A percentile compares a stretch with the other conserved stretches of the same genome.
These are phyloP conservation scores for Melanotaenia maccullochi DNA, from an alignment of 2,797 vertebrate genomes.

Conservation along the genomic window DNA sequence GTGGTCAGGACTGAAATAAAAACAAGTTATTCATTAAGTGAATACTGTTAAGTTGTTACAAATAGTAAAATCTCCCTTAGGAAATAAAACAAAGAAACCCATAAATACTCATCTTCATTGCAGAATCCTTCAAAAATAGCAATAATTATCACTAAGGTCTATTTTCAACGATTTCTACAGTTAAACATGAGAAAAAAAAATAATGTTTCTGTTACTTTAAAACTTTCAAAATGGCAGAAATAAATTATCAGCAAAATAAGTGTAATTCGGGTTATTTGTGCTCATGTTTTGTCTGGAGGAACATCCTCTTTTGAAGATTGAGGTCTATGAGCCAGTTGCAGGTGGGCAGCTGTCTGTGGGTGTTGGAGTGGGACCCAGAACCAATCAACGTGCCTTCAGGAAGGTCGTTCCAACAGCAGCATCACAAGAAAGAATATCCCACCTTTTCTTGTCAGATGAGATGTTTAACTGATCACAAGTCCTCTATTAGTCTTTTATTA, in stretches of 20 bases:
- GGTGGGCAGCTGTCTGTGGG: conserved; percentile 21
- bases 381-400: conserved; percentile 7
- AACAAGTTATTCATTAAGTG: conserved; percentile 38
- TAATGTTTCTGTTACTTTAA: conserved; percentile 45
- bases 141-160: conserved; percentile 24
- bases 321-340: conserved; percentile 17
- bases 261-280: conserved; percentile 51
- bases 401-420: conserved; percentile 31
- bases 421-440: conserved; percentile 14
- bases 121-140: conserved; percentile 63
- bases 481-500: conserved; percentile 19
- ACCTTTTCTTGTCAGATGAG: conserved; percentile 36
- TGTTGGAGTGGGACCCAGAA: neutral
- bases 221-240: conserved; percentile 65
- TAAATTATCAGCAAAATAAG: conserved; percentile 70
- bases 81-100: conserved; percentile 66
- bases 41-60: conserved; percentile 58
- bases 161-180: conserved; percentile 68
- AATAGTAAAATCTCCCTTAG: conserved; percentile 68
- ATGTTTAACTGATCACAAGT: conserved; percentile 47
- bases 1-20: conserved; percentile 48
- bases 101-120: conserved; percentile 48
- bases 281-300: conserved; percentile 21
- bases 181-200: conserved; percentile 65
- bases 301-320: conserved; percentile 14